phyloP scores from a whole-genome alignment of 2,888 invertebrate species.

The Lymantria monacha region DNA sequence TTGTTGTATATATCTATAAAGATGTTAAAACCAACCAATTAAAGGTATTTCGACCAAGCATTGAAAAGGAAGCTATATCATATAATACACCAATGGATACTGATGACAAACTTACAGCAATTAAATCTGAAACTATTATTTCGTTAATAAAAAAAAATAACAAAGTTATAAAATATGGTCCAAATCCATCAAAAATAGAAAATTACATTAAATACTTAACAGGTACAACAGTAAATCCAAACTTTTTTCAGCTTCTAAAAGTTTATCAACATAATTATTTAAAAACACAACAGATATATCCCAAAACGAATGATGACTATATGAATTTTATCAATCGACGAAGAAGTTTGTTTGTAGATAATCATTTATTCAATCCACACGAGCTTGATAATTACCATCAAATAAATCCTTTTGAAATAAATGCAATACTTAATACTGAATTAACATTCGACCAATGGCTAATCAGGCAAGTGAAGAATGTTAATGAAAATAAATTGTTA shows the following conservation, averaged over 20 bases:
- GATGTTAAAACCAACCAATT: constrained; percentile 30
- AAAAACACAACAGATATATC: background rate
- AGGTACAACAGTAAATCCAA: constrained; percentile 1
- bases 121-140: constrained; percentile 19
- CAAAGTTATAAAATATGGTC: background rate
- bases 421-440: background rate
- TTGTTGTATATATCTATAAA: constrained; percentile 55
- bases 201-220: background rate
- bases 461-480: constrained; percentile 35
- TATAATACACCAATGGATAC: constrained; percentile 47
- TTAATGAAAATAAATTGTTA: constrained; percentile 23
- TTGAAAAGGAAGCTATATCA: constrained; percentile 47
- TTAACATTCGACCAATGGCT: constrained; percentile 48
- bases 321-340: background rate
- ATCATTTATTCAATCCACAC: too few relatives aligned
- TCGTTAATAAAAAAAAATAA: constrained; percentile 15
- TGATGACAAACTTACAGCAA: constrained; percentile 31
- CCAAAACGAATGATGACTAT: background rate
- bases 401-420: too few relatives aligned
- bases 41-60: constrained; percentile 45
- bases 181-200: background rate
- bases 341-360: background rate
- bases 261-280: background rate
- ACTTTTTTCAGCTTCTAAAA: background rate
- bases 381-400: too few relatives aligned